These are phyloP conservation scores for Galerucella calmariensis DNA, from an alignment of 2,888 invertebrate species.

Conservation along the genomic window DNA sequence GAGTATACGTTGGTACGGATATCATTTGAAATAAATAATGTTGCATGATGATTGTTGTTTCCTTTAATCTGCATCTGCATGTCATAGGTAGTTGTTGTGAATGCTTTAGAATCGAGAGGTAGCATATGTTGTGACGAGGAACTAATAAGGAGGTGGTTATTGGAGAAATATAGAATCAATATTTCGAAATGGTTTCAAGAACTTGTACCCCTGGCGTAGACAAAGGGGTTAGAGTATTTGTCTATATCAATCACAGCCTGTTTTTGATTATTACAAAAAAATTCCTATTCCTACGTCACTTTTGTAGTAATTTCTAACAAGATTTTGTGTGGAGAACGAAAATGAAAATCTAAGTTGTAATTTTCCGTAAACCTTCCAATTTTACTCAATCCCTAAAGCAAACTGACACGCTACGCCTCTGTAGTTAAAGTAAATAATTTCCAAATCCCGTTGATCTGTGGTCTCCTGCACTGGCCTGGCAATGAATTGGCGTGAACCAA, in stretches of 20 bases:
- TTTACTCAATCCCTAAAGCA: too few relatives aligned
- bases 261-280: background rate
- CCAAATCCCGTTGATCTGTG: background rate
- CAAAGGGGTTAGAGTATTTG: background rate
- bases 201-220: background rate
- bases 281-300: too few relatives aligned
- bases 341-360: too few relatives aligned
- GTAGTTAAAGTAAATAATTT: constrained; percentile 13
- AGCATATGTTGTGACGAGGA: background rate
- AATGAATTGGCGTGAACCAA: constrained; percentile 48
- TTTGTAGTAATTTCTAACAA: too few relatives aligned
- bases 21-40: constrained; percentile 16
- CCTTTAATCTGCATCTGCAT: background rate
- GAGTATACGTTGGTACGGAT: constrained; percentile 65
- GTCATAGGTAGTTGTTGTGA: background rate
- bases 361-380: too few relatives aligned
- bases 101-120: background rate
- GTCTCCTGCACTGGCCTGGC: constrained; percentile 42
- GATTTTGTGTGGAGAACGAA: too few relatives aligned
- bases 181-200: constrained; percentile 1
- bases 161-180: constrained; percentile 7
- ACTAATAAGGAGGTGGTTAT: background rate
- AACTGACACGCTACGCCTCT: background rate
- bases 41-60: constrained; percentile 7
- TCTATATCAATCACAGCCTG: background rate